phyloP scores from a whole-genome alignment of 2,113 vertebrate genomes.

The Nycticryphes semicollaris region DNA sequence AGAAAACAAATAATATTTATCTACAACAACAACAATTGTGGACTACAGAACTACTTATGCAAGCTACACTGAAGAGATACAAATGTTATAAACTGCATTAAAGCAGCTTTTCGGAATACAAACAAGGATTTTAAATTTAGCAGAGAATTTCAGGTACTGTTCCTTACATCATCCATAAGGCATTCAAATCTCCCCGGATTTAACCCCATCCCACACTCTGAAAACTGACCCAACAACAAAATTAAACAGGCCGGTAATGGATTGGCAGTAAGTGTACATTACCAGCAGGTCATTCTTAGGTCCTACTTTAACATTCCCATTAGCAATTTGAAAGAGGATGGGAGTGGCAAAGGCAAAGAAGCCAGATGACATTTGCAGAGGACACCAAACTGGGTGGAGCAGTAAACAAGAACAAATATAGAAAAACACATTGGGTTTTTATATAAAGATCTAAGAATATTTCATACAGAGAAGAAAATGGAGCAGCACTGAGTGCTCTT shows the following conservation, averaged over 20 bases:
- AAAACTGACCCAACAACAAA: neutral
- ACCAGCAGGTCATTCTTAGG: neutral
- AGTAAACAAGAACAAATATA: conserved; percentile 26
- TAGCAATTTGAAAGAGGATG: conserved; percentile 23
- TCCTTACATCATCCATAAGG: neutral
- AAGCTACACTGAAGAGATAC: neutral
- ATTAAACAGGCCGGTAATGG: neutral
- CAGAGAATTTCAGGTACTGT: neutral
- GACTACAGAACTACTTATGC: neutral
- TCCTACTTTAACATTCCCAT: conserved; percentile 16
- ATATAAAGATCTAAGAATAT: neutral
- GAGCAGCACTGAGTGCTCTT: neutral
- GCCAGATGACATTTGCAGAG: conserved; percentile 32
- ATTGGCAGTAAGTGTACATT: neutral
- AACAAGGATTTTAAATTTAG: neutral
- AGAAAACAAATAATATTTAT: neutral
- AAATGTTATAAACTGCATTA: neutral
- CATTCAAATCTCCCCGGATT: neutral
- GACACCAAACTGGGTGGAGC: conserved; percentile 12
- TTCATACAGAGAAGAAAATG: neutral
- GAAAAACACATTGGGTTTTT: neutral
- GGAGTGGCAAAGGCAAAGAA: conserved; percentile 43
- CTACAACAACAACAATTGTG: neutral
- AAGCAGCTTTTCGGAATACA: neutral
- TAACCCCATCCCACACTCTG: neutral